Conservation (phyloP, 2,797 vertebrate genomes). For the Amblyraja radiata region DNA sequence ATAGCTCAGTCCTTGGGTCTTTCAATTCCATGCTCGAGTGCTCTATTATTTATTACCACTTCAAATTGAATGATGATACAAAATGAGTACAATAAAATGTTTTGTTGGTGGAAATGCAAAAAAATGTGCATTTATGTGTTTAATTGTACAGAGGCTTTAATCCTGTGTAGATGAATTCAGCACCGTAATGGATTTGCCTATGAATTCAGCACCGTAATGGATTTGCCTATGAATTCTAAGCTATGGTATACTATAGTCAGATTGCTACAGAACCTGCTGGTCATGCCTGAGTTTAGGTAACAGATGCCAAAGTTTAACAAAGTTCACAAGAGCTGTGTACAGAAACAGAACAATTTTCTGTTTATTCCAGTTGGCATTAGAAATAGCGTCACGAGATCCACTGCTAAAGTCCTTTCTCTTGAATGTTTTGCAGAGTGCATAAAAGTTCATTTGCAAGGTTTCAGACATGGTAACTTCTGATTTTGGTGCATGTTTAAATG, state of each 20-base stretch:
- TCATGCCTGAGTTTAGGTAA: not conserved
- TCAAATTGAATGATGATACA: not conserved
- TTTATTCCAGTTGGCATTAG: not conserved
- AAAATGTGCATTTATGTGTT: not conserved
- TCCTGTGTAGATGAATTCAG: not conserved
- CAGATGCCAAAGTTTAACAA: constrained; percentile 16
- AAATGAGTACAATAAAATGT: not conserved
- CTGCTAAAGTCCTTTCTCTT: too few species aligned
- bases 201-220: not conserved
- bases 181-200: too few species aligned
- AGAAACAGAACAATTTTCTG: not conserved
- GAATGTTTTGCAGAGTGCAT: not conserved
- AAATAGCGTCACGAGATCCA: not conserved
- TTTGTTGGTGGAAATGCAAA: not conserved
- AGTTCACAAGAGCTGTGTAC: not conserved
- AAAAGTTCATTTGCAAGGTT: not conserved
- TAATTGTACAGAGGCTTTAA: not conserved
- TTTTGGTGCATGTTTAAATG: not conserved
- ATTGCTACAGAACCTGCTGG: not conserved
- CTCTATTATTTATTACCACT: not conserved
- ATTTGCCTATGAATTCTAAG: not conserved
- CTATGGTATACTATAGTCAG: not conserved
- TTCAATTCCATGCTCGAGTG: not conserved
- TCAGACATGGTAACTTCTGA: not conserved
- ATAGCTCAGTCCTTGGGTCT: not conserved